Conservation (phyloP, 2,113 vertebrate species). For the Trichechus manatus region DNA sequence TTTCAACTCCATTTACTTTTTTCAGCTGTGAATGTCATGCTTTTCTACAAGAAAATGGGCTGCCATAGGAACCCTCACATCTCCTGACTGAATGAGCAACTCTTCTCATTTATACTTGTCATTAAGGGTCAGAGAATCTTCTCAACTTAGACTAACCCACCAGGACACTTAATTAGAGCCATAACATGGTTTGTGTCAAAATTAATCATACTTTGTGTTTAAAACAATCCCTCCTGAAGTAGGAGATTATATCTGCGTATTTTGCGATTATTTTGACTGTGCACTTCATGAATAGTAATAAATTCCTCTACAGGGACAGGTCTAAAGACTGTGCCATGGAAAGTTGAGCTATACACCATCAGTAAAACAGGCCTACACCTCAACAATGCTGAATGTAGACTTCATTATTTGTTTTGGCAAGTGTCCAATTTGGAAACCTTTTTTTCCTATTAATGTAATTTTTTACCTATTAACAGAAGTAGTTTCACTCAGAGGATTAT, state of each 20-base stretch:
- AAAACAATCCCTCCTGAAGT: slow-evolving; percentile 66
- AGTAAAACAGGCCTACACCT: not conserved
- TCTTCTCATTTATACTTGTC: slow-evolving; percentile 20
- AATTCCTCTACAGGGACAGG: not conserved
- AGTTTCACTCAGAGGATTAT: not conserved
- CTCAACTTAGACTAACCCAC: slow-evolving; percentile 46
- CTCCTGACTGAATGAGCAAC: not conserved
- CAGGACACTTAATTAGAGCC: slow-evolving; percentile 79
- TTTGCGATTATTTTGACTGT: slow-evolving; percentile 58
- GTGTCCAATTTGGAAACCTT: not conserved
- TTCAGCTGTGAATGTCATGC: not conserved
- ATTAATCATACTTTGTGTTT: slow-evolving; percentile 70
- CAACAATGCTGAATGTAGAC: not conserved
- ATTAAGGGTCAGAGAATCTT: slow-evolving; percentile 69
- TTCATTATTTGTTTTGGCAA: not conserved
- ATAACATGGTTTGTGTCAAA: slow-evolving; percentile 78
- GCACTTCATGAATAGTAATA: slow-evolving; percentile 6
- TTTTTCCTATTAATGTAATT: not conserved
- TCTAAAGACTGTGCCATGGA: not conserved
- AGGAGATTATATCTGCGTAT: slow-evolving; percentile 32
- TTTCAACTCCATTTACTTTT: slow-evolving; percentile 18
- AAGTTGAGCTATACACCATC: not conserved
- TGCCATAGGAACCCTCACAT: fast-evolving
- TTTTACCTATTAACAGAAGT: not conserved
- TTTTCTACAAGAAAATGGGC: not conserved